Conservation (phyloP, 2,113 vertebrate species). For the Spermophilus dauricus region DNA sequence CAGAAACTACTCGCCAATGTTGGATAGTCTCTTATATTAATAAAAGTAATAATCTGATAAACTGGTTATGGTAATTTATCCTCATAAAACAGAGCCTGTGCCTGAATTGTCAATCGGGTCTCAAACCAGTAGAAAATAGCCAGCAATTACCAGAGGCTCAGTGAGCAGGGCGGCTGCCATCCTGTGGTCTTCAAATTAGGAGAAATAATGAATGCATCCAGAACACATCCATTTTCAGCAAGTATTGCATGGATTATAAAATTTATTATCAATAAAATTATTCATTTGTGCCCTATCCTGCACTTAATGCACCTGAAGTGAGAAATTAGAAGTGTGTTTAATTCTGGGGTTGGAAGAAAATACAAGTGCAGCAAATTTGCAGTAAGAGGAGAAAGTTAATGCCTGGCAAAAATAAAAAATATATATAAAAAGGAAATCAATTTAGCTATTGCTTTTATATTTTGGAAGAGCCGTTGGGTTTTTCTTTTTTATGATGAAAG, state of each 20-base stretch:
- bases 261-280: constrained; percentile 84
- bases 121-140: constrained; percentile 67
- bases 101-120: constrained; percentile 4
- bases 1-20: constrained; percentile 57
- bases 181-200: constrained; percentile 78
- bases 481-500: neutral
- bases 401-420: neutral
- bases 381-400: constrained; percentile 56
- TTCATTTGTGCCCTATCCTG: constrained; percentile 78
- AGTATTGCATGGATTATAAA: constrained; percentile 76
- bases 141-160: constrained; percentile 64
- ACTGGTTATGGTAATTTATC: constrained; percentile 69
- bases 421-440: constrained; percentile 48
- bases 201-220: constrained; percentile 73
- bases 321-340: constrained; percentile 81
- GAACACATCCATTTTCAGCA: constrained; percentile 73
- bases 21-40: constrained; percentile 62
- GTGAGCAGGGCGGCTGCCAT: constrained; percentile 39
- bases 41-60: constrained; percentile 74
- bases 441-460: constrained; percentile 66
- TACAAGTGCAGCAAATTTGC: constrained; percentile 48
- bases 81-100: constrained; percentile 54
- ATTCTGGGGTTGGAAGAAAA: constrained; percentile 73
- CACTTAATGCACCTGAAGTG: constrained; percentile 81
- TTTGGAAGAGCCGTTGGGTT: constrained; percentile 19